These are phyloP conservation scores for Prosopocoilus inquinatus DNA, from an alignment of 2,888 invertebrate genomes.

Conservation along the genomic window DNA sequence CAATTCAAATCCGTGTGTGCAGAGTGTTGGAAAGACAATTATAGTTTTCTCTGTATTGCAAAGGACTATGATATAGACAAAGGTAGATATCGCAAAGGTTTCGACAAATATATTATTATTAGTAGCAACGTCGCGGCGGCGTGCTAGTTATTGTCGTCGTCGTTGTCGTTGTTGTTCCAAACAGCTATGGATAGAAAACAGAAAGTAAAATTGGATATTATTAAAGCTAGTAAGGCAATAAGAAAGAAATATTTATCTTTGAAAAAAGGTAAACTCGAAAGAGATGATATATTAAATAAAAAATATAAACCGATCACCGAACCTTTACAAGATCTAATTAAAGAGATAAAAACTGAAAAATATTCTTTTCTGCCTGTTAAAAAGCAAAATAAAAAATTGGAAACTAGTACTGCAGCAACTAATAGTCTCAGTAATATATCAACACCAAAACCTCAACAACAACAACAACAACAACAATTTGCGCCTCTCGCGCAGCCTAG, in stretches of 20 bases:
- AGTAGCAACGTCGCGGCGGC: too few relatives aligned
- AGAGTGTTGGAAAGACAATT: conserved; percentile 36
- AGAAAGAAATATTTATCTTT: conserved; percentile 6
- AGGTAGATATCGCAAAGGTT: conserved; percentile 38
- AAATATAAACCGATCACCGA: not conserved
- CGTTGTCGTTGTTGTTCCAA: too few relatives aligned
- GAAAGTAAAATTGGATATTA: not conserved
- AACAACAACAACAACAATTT: not conserved
- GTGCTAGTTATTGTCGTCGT: too few relatives aligned
- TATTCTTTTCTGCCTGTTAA: not conserved
- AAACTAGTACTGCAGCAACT: too few relatives aligned
- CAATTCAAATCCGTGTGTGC: conserved; percentile 35
- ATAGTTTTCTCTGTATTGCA: conserved; percentile 35
- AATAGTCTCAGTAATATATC: too few relatives aligned
- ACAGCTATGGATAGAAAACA: too few relatives aligned
- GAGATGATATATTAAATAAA: conserved; percentile 2
- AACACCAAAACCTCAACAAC: not conserved
- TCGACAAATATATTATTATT: conserved; percentile 31
- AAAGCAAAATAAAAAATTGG: too few relatives aligned
- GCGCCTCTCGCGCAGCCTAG: not conserved
- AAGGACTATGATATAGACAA: conserved; percentile 32
- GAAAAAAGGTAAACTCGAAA: conserved; percentile 1
- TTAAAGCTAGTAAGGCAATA: conserved; percentile 5
- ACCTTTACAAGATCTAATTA: too few relatives aligned
- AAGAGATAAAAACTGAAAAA: too few relatives aligned